phyloP scores from a whole-genome alignment of 1,140 invertebrate genomes.

The Cataglyphis hispanica region DNA sequence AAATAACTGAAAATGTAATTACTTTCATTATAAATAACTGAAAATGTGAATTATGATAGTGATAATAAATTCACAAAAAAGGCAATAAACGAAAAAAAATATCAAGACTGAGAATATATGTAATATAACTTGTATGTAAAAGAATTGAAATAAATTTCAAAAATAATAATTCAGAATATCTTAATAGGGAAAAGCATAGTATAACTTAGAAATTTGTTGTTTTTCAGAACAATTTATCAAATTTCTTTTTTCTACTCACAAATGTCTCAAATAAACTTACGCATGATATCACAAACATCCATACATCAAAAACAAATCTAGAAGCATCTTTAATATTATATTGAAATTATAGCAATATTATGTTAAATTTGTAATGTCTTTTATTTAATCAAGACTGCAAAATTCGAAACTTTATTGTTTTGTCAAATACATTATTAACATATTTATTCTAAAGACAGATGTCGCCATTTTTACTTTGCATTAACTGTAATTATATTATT shows the following conservation, averaged over 20 bases:
- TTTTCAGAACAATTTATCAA: background rate
- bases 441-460: background rate
- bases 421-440: background rate
- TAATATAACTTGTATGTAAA: background rate
- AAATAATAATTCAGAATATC: background rate
- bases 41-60: background rate
- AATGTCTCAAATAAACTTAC: background rate
- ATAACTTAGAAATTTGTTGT: background rate
- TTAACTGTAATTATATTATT: background rate
- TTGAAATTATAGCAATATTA: constrained; percentile 20
- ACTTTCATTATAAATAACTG: background rate
- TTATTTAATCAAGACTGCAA: background rate
- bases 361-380: background rate
- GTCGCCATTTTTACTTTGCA: background rate
- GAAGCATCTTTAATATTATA: background rate
- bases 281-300: background rate
- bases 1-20: constrained; percentile 3
- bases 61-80: background rate
- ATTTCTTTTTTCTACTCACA: background rate
- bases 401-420: background rate
- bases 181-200: background rate
- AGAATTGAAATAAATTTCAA: background rate
- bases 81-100: background rate
- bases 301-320: background rate
- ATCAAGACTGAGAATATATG: background rate